Evolutionary conservation across 2,797 vertebrate species (phyloP), one percentile per base, ranked within the genome.

Genomic region (Leucoraja ocellata): DNA sequence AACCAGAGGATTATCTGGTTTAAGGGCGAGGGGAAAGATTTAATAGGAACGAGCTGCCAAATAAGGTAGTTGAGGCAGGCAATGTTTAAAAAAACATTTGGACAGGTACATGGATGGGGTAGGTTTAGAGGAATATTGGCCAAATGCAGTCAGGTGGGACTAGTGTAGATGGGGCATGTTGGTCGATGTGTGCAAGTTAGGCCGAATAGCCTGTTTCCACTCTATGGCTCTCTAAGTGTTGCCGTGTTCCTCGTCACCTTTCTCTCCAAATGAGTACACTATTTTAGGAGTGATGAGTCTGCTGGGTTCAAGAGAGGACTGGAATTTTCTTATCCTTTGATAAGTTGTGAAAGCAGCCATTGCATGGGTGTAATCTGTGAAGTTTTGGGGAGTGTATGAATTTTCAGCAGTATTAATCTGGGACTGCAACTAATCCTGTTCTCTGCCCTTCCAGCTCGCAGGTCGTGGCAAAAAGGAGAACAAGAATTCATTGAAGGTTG

Each of bases 391-490:
- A 54, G 25, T 25, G 5, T 28, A 46, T 46, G 16, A 76, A 46
- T 11, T 25, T 71, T 92, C 11, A 9, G 32, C 13, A 18, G 71
- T 76, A 39, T 71, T 25, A 54, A 0, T 4, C 90, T 73, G 71
- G 1, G 23, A 14, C 23, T 58, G 14, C 18, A 61, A 93, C 46
- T 18, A 77, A 68, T 86, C 9, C 0, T 9, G 93, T 54, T 93
- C 93, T 58, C 81, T 94, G 94, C 23, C 46, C 93, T 95, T 95
- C 95, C 96, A 99, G 98, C 96, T 98, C 96, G 98, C 99, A 93
- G 99, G 98, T 94, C 98, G 97, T 93, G 98, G 97, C 95, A 97
- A 97, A 95, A 99, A 99, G 94, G 99, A 99, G 96, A 98, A 97
- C 93, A 99, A 98, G 95, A 98, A 98, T 94, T 99, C 98, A 76